Evolutionary conservation across 2,113 vertebrate genomes (phyloP).

Genomic region (Gracilinanus agilis): DNA sequence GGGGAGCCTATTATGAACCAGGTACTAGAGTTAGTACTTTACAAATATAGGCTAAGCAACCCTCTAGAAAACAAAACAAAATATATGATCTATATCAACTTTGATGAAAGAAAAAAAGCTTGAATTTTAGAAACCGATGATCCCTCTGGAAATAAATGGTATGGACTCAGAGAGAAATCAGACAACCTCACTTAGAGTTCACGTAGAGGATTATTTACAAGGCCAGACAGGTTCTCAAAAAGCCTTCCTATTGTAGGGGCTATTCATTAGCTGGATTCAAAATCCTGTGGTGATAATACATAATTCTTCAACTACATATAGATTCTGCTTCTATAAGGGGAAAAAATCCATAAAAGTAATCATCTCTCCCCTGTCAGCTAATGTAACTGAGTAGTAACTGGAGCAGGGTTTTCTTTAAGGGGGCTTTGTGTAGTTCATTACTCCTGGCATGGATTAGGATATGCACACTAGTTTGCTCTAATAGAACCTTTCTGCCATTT

Average conservation of each 20-base stretch:
- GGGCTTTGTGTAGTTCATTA: slow-evolving; percentile 71
- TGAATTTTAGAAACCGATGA: slow-evolving; percentile 8
- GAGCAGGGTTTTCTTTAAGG: slow-evolving; percentile 70
- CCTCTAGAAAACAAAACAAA: neutral
- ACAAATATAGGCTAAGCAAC: neutral
- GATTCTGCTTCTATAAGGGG: slow-evolving; percentile 67
- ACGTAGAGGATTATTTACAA: slow-evolving; percentile 2
- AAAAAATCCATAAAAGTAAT: slow-evolving; percentile 76
- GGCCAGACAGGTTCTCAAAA: slow-evolving; percentile 19
- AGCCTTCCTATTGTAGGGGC: slow-evolving; percentile 42
- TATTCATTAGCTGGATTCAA: slow-evolving; percentile 71
- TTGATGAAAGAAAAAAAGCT: slow-evolving; percentile 34
- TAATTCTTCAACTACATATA: slow-evolving; percentile 60
- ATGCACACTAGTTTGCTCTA: slow-evolving; percentile 66
- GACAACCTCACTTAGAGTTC: neutral
- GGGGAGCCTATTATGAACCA: neutral
- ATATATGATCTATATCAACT: slow-evolving; percentile 37
- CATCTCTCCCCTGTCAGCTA: slow-evolving; percentile 68
- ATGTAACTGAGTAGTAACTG: slow-evolving; percentile 62
- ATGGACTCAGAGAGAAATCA: neutral
- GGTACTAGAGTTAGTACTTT: neutral
- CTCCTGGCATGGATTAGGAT: slow-evolving; percentile 52
- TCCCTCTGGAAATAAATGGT: slow-evolving; percentile 17
- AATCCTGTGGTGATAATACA: slow-evolving; percentile 70
- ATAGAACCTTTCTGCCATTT: slow-evolving; percentile 66